These are phyloP conservation scores for Mactra quadrangularis DNA, from an alignment of 1,140 invertebrate species.

Conservation along the genomic window DNA sequence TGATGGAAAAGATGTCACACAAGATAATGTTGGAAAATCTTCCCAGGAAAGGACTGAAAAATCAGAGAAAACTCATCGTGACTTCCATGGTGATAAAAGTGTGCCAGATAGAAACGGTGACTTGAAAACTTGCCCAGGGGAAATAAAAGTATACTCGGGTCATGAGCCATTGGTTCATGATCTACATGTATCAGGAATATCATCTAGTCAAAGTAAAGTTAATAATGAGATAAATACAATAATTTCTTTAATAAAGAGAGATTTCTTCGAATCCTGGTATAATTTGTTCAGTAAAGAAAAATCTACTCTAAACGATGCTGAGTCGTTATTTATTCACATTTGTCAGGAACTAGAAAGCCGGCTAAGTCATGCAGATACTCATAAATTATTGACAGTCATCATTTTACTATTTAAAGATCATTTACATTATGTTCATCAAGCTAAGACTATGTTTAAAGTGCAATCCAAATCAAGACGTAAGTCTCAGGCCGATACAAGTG, in stretches of 20 bases:
- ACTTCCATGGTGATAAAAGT: no score
- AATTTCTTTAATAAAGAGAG: slow-evolving; percentile 23
- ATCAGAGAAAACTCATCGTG: no score
- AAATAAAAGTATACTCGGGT: not conserved
- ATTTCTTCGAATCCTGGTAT: slow-evolving; percentile 50
- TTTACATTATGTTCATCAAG: slow-evolving; percentile 36
- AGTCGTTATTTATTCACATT: slow-evolving; percentile 24
- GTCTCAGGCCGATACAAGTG: not conserved
- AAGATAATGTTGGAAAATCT: not conserved
- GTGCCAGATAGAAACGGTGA: no score
- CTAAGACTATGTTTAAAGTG: slow-evolving; percentile 18
- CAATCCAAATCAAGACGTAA: slow-evolving; percentile 3
- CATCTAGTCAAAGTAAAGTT: not conserved
- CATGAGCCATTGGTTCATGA: not conserved
- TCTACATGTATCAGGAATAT: not conserved
- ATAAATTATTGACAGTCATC: slow-evolving; percentile 25
- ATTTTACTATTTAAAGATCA: slow-evolving; percentile 33
- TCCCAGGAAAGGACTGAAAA: not conserved
- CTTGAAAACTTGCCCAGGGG: not conserved
- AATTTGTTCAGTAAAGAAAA: slow-evolving; percentile 32
- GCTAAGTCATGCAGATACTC: slow-evolving; percentile 4
- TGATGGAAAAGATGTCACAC: not conserved
- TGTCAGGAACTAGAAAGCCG: slow-evolving; percentile 19
- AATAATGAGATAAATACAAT: slow-evolving; percentile 5
- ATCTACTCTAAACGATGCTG: not conserved